Evolutionary conservation across 2,113 vertebrate species (phyloP).

Genomic region (Pionites leucogaster): DNA sequence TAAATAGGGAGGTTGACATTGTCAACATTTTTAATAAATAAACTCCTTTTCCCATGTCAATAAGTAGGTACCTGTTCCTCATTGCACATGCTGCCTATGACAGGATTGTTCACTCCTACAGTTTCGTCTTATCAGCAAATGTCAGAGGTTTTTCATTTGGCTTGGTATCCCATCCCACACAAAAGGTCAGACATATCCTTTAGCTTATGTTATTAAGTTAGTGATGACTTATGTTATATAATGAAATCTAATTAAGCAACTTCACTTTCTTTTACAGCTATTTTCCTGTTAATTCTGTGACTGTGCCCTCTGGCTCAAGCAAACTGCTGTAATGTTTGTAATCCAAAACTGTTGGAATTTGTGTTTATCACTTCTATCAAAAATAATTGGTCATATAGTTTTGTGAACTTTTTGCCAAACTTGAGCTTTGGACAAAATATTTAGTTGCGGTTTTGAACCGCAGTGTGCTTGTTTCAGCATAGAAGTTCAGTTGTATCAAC

Average conservation of each 20-base stretch:
- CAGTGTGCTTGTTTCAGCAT: background rate
- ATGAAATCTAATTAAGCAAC: constrained; percentile 33
- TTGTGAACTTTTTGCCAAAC: constrained; percentile 12
- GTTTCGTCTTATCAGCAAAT: constrained; percentile 2
- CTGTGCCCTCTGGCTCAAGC: constrained; percentile 25
- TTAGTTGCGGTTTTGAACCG: background rate
- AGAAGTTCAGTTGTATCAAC: background rate
- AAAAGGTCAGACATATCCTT: background rate
- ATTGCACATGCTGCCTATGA: background rate
- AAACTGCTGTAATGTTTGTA: constrained; percentile 48
- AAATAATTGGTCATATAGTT: constrained; percentile 33
- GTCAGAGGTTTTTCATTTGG: constrained; percentile 19
- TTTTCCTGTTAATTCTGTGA: constrained; percentile 36
- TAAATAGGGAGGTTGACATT: background rate
- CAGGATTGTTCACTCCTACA: constrained; percentile 25
- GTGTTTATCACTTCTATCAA: constrained; percentile 3
- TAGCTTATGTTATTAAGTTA: background rate
- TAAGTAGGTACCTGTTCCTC: background rate
- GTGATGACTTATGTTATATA: background rate
- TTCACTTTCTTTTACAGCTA: constrained; percentile 28
- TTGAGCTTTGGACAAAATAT: background rate
- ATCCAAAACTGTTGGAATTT: background rate
- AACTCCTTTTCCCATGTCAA: background rate
- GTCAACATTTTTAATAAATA: background rate
- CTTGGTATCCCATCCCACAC: constrained; percentile 20